Evolutionary conservation across 2,113 vertebrate species (phyloP), one percentile per base, ranked within the genome.

Genomic region (Notiomystis cincta): DNA sequence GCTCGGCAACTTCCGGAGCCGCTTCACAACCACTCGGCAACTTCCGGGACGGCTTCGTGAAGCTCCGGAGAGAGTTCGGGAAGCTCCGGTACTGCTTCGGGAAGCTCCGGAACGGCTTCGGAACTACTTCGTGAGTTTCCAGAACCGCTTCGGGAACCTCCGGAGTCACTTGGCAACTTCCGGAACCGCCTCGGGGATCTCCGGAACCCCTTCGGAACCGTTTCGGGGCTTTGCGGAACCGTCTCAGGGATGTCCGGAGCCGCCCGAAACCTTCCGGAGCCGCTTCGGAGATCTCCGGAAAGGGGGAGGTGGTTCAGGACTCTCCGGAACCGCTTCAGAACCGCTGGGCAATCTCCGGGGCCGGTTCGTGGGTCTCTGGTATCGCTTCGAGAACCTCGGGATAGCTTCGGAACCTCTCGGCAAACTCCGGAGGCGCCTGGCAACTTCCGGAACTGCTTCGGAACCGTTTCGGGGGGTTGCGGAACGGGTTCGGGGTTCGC

Each of bases 1-100:
- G 90, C 82, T 97, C 97, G 97, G 97, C 93, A 96, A 83, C 97
- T 97, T 97, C 97, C 97, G 97, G 61, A 66, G 7, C 15, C 33
- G 51, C 70, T 73, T 56, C 66, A 16, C 66, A 2, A 40, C 21
- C 22, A 19, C 20, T 71, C 71, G 71, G 40, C 40, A 16, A 45
- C 31, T 56, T 79, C 60, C 76, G 76, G 38, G 14, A 1, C 0
- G 1, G 1, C 21, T 45, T 65, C 77, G 77, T 3, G 38, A 28
- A 44, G 9, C 12, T 54, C 37, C 66, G 35, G 14, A 13, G 5
- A 18, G 4, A 2, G 14, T 14, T 72, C 42, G 44, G 64, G 10
- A 11, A 31, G 30, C 38, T 15, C 60, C 60, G 60, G 27, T 23
- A 16, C 5, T 8, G 7, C 40, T 38, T 62, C 66, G 66, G 28